phyloP scores from a whole-genome alignment of 2,113 vertebrate genomes.

The Trogon melanurus region DNA sequence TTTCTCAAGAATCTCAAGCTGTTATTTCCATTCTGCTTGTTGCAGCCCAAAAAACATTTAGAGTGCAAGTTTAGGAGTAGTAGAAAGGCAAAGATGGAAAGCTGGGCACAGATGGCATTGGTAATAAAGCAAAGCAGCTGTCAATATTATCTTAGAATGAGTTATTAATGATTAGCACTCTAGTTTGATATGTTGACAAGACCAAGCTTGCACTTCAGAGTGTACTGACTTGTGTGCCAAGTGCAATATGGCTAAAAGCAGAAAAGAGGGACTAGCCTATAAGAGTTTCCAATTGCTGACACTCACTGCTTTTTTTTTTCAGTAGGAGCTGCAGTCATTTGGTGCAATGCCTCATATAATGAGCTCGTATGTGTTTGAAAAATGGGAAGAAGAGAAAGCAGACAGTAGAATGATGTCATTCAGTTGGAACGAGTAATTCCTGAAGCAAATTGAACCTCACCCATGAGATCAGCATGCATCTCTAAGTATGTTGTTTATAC shows the following conservation, averaged over 20 bases:
- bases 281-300: neutral
- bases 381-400: neutral
- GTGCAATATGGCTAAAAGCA: conserved; percentile 20
- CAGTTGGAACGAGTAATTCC: neutral
- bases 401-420: neutral
- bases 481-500: neutral
- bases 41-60: conserved; percentile 3
- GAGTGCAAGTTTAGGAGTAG: neutral
- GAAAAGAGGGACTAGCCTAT: neutral
- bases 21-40: conserved; percentile 37
- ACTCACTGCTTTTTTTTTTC: neutral
- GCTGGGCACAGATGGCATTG: conserved; percentile 28
- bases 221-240: neutral
- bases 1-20: conserved; percentile 28
- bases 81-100: neutral
- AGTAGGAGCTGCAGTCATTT: neutral
- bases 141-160: conserved; percentile 50
- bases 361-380: neutral
- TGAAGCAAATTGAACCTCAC: conserved; percentile 6
- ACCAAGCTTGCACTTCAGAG: conserved; percentile 32
- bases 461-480: neutral
- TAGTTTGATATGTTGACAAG: conserved; percentile 35
- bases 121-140: conserved; percentile 38
- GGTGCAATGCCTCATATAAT: neutral
- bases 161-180: conserved; percentile 52